These are phyloP conservation scores for Taenioides sp. DNA, from an alignment of 2,797 vertebrate species.

Conservation along the genomic window DNA sequence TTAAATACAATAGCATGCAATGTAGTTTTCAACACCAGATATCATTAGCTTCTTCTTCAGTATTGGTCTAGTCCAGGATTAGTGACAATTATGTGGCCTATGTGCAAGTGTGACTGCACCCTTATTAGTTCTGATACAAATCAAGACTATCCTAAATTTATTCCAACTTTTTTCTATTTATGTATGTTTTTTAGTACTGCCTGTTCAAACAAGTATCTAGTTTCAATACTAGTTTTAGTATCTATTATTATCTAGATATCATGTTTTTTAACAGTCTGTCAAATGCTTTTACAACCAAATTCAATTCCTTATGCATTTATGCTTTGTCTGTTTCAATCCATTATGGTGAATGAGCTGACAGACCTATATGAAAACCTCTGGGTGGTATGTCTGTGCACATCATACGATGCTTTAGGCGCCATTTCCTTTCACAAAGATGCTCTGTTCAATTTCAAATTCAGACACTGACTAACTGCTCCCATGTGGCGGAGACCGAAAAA, in stretches of 20 bases:
- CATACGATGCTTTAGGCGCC: constrained; percentile 67
- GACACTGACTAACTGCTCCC: constrained; percentile 65
- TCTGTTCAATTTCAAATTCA: constrained; percentile 62
- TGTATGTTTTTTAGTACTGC: neutral
- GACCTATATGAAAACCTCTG: constrained; percentile 56
- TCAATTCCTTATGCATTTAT: neutral
- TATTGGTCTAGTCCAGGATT: neutral
- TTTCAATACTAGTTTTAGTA: neutral
- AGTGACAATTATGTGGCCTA: no score
- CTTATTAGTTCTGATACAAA: no score
- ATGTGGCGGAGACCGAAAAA: constrained; percentile 48
- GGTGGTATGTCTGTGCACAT: constrained; percentile 67
- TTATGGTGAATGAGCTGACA: constrained; percentile 29
- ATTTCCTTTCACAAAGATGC: constrained; percentile 67
- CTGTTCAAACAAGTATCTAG: neutral
- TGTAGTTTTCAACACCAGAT: neutral
- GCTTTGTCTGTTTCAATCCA: constrained; percentile 5
- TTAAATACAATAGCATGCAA: neutral
- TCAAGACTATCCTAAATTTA: neutral
- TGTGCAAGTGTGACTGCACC: no score
- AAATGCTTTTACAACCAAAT: neutral
- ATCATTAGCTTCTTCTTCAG: neutral
- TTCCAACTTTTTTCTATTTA: neutral
- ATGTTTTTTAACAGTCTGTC: neutral
- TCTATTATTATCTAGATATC: neutral